These are phyloP conservation scores for Hippopotamus amphibius DNA, from an alignment of 2,113 vertebrate species.

Conservation along the genomic window DNA sequence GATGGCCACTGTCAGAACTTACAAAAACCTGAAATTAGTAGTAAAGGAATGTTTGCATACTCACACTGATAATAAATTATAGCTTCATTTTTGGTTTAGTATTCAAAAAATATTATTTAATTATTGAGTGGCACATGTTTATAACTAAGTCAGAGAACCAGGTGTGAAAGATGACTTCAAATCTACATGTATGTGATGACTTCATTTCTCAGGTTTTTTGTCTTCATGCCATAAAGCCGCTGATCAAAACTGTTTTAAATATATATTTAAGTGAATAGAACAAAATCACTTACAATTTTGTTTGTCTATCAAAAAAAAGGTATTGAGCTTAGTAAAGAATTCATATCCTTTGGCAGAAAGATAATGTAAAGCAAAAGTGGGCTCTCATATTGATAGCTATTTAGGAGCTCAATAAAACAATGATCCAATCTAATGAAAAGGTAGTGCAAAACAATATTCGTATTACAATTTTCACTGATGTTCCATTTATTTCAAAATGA, in stretches of 20 bases:
- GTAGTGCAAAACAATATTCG: background rate
- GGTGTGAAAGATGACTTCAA: background rate
- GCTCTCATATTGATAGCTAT: background rate
- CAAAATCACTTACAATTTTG: background rate
- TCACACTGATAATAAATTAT: background rate
- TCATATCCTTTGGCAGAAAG: background rate
- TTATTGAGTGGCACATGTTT: background rate
- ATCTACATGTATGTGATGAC: background rate
- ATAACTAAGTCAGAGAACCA: background rate
- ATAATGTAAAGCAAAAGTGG: background rate
- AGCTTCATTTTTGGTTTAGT: background rate
- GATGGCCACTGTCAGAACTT: background rate
- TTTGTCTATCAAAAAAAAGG: background rate
- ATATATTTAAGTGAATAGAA: background rate
- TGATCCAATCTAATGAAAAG: background rate
- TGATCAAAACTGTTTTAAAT: background rate
- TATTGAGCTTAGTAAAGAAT: background rate
- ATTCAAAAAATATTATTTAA: background rate
- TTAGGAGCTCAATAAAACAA: background rate
- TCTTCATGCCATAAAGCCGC: background rate
- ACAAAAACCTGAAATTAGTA: background rate
- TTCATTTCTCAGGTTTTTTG: background rate
- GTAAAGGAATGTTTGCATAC: background rate
- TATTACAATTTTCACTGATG: background rate
- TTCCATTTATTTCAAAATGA: slow-evolving; percentile 19